Base-by-base conservation (phyloP, 1,140 invertebrate species). In the Neodiprion fabricii region DNA sequence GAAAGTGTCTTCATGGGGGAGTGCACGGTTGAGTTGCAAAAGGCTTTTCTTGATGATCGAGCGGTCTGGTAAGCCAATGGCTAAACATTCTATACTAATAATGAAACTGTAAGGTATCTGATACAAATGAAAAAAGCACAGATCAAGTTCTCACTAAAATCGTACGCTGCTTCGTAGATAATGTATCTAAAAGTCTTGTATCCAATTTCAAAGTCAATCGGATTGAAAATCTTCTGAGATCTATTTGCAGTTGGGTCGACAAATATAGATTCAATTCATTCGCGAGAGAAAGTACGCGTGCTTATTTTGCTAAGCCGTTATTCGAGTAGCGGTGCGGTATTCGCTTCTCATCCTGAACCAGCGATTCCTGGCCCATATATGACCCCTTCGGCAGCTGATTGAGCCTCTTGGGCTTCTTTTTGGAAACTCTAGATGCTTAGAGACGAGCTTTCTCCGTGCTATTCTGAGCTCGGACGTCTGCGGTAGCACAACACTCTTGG, bases 1-100 rank as follows among this genome's bases (percentile, higher is more conserved):
- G 95, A 96, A 77, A 94, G 94, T 77, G 90, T 93, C 17, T 96
- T 97, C 78, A 90, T 97, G 28, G 95, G 94, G 81, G 96, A 97
- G 86, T 95, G 94, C 83, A 93, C 91, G 49, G 92, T 97, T 61
- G 93, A 95, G 82, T 82, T 95, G 49, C 91, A 95, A 78, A 95
- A 94, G 85, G 95, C 94, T 7, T 94, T 96, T 79, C 90, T 96
- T 67, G 94, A 96, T 80, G 95, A 96, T 81, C 92, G 94, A 74
- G 94, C 95, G 7, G 93, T 95, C 28, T 97, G 95, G 95, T 85
- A 81, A 86, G 80, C 28, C 28, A 40, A 5, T 40, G 5, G 28
- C 28, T 40, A 5, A 40, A 40, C 28, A 40, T 1, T 79, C 48
- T 53, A 70, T 75, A 28, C 48, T 66, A 40, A 40, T 40, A 40